phyloP scores from a whole-genome alignment of 2,797 vertebrate genomes.

The Siniperca undulata region DNA sequence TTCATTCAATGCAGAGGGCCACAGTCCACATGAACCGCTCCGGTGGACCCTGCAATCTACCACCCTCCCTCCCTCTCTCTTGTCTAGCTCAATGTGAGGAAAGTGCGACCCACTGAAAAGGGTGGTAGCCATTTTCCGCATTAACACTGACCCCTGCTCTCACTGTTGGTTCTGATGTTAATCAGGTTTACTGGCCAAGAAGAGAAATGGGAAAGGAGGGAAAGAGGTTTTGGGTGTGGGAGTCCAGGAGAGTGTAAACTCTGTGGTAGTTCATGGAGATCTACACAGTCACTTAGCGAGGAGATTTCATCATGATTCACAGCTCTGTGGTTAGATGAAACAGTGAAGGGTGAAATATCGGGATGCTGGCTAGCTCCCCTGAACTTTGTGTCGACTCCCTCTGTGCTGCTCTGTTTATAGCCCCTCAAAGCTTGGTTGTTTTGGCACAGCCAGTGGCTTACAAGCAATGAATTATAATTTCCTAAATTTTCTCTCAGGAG shows the following conservation, averaged over 20 bases:
- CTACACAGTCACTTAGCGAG: slow-evolving; percentile 15
- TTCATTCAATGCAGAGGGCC: slow-evolving; percentile 46
- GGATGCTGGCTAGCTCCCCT: slow-evolving; percentile 52
- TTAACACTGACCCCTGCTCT: slow-evolving; percentile 69
- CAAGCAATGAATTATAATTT: slow-evolving; percentile 60
- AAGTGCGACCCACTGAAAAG: slow-evolving; percentile 51
- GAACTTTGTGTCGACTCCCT: slow-evolving; percentile 60
- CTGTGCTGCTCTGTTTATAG: slow-evolving; percentile 51
- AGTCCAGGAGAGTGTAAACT: slow-evolving; percentile 22
- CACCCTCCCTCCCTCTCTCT: not conserved
- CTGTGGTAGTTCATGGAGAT: slow-evolving; percentile 45
- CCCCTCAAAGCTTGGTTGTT: slow-evolving; percentile 61
- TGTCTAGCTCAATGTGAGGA: slow-evolving; percentile 16
- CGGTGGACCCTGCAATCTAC: not conserved
- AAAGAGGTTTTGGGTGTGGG: slow-evolving; percentile 10
- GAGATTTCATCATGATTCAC: slow-evolving; percentile 59
- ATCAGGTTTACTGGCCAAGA: slow-evolving; percentile 61
- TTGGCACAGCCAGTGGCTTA: slow-evolving; percentile 59
- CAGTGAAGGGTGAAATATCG: slow-evolving; percentile 43
- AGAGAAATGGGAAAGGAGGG: slow-evolving; percentile 21
- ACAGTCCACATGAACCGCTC: slow-evolving; percentile 16
- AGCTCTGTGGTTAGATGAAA: slow-evolving; percentile 43
- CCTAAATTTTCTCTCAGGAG: slow-evolving; percentile 45
- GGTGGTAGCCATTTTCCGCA: slow-evolving; percentile 75
- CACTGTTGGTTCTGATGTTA: slow-evolving; percentile 66